Percentiles rank a stretch among this genome's conserved stretches.
Conservation (phyloP, 1,140 invertebrate species). For the Bombus breviceps region DNA sequence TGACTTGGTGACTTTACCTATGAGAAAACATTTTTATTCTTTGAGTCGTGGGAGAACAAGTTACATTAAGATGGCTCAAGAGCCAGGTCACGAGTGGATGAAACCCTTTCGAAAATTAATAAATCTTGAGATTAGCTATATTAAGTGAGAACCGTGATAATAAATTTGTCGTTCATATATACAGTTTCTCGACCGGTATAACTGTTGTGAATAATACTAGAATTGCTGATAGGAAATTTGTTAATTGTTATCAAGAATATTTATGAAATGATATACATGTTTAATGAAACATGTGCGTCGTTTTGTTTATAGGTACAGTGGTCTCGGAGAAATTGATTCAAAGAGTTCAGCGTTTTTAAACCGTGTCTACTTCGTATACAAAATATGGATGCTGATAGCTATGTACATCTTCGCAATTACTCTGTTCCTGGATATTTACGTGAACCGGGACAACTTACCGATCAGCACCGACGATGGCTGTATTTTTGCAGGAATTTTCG, state of each 20-base stretch:
- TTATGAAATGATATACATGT: neutral
- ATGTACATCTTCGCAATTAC: constrained; percentile 49
- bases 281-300: neutral
- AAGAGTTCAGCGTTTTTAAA: constrained; percentile 19
- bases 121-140: neutral
- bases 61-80: constrained; percentile 25
- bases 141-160: constrained; percentile 46
- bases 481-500: constrained; percentile 62
- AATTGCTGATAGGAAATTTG: neutral
- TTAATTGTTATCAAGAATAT: neutral
- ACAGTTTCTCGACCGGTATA: neutral
- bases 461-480: constrained; percentile 71
- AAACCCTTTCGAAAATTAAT: constrained; percentile 21
- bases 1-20: neutral
- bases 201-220: neutral
- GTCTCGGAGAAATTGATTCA: constrained; percentile 48
- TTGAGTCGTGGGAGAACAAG: neutral
- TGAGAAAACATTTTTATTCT: neutral
- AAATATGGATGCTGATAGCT: constrained; percentile 43
- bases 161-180: neutral
- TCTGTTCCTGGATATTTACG: constrained; percentile 50
- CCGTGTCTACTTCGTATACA: constrained; percentile 55
- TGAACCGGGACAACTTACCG: constrained; percentile 60
- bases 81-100: neutral
- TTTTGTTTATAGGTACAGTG: constrained; percentile 40